Evolutionary conservation across 2,797 vertebrate species (phyloP).

Genomic region (Eulemur coronatus): DNA sequence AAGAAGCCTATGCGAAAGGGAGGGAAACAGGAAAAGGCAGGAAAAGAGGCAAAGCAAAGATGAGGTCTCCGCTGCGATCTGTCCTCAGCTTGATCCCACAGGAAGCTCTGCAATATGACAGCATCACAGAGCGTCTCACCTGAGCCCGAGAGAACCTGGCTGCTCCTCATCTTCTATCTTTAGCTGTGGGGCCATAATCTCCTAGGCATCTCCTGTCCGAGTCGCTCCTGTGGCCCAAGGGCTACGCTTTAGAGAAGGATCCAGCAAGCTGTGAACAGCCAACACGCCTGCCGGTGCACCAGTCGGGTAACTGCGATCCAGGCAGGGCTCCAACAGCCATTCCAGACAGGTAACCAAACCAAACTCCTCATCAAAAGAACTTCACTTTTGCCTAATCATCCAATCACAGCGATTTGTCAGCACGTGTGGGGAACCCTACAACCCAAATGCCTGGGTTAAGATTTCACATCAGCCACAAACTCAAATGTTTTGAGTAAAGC

Average conservation of each 20-base stretch:
- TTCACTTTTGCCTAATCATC: background rate
- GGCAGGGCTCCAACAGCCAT: background rate
- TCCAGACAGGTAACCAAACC: background rate
- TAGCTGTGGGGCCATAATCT: background rate
- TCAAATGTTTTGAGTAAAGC: background rate
- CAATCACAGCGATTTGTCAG: background rate
- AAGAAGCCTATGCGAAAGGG: background rate
- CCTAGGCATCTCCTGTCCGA: background rate
- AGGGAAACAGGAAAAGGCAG: background rate
- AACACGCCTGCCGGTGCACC: background rate
- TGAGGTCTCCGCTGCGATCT: background rate
- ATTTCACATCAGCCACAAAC: background rate
- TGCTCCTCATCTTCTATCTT: background rate
- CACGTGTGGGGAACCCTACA: background rate
- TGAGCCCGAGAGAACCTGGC: background rate
- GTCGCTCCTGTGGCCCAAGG: background rate
- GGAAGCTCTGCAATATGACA: background rate
- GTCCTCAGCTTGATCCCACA: background rate
- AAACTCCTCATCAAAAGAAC: background rate
- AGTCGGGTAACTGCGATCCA: background rate
- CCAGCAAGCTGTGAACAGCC: background rate
- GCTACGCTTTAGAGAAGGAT: background rate
- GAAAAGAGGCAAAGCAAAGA: background rate
- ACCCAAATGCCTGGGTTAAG: background rate
- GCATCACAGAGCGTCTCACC: too few relatives aligned